phyloP scores from a whole-genome alignment of 2,113 vertebrate species.

The Malurus alboscapulatus region DNA sequence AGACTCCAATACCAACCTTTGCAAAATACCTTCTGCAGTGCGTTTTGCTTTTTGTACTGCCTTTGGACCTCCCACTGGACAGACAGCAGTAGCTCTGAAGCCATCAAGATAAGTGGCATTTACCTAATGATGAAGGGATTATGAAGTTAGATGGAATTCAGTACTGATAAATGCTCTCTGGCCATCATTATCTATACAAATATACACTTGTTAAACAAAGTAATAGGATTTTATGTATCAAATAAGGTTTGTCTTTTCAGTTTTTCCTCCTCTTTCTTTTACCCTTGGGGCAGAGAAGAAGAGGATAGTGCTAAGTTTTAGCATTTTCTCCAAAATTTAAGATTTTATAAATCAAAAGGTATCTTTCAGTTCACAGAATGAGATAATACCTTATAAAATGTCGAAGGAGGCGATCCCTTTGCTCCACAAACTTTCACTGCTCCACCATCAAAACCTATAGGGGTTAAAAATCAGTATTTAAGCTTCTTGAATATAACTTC shows the following conservation, averaged over 20 bases:
- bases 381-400: conserved; percentile 77
- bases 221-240: background rate
- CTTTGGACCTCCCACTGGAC: conserved; percentile 78
- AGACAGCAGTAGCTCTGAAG: conserved; percentile 85
- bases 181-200: background rate
- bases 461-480: background rate
- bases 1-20: conserved; percentile 68
- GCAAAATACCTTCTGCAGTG: conserved; percentile 82
- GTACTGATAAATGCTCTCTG: background rate
- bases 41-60: conserved; percentile 78
- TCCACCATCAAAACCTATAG: conserved; percentile 75
- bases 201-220: background rate
- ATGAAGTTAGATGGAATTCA: background rate
- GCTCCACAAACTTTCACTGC: conserved; percentile 77
- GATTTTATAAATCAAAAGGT: background rate
- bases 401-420: conserved; percentile 75
- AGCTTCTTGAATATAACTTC: background rate
- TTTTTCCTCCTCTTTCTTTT: background rate
- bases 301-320: background rate
- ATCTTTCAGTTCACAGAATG: background rate
- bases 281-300: background rate
- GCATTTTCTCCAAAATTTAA: background rate
- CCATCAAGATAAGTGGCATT: conserved; percentile 85
- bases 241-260: background rate
- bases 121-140: conserved; percentile 68